Conservation (phyloP, 2,797 vertebrate genomes). For the Rallus crepitans region DNA sequence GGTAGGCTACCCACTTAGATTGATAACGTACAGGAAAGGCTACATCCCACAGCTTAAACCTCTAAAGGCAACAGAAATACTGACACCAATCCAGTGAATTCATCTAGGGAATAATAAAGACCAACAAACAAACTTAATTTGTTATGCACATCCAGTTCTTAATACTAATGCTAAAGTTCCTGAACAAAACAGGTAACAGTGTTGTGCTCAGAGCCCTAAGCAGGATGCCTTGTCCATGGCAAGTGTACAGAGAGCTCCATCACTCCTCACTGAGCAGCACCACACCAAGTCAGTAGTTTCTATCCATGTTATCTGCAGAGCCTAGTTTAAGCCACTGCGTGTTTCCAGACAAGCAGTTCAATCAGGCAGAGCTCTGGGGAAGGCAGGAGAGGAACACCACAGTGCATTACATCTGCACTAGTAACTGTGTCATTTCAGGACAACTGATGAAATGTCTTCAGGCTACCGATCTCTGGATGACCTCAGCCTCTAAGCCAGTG, state of each 20-base stretch:
- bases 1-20: background rate
- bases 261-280: background rate
- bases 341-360: background rate
- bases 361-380: background rate
- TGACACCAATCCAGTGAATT: background rate
- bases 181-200: background rate
- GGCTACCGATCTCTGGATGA: background rate
- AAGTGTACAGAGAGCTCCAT: accelerated
- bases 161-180: background rate
- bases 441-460: background rate
- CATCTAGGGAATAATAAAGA: background rate
- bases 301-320: background rate
- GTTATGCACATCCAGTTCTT: background rate
- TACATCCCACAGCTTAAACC: background rate
- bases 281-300: no score
- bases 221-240: background rate
- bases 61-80: background rate
- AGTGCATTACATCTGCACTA: accelerated
- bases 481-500: background rate
- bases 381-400: background rate
- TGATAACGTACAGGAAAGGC: background rate
- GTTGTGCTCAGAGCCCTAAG: background rate
- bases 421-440: background rate
- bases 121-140: background rate
- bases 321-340: background rate